Evolutionary conservation across 2,888 invertebrate genomes (phyloP).

Genomic region (Lypha dubia): DNA sequence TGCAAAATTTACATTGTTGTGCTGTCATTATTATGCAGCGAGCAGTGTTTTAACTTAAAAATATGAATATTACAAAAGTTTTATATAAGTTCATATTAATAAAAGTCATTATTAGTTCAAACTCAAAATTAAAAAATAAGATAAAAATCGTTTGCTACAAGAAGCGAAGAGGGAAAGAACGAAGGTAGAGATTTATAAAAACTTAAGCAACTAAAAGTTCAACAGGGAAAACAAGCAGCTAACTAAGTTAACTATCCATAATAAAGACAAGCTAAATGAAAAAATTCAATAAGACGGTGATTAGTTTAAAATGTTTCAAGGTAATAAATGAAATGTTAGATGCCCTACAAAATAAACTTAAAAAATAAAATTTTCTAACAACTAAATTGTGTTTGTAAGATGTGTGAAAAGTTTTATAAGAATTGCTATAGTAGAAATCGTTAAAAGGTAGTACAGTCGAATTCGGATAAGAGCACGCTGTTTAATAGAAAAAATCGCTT

Average conservation of each 20-base stretch:
- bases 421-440: background rate
- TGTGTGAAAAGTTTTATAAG: too few relatives aligned
- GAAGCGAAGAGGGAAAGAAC: background rate
- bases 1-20: slow-evolving; percentile 15
- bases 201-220: background rate
- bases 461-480: too few relatives aligned
- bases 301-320: background rate
- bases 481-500: too few relatives aligned
- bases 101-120: slow-evolving; percentile 20
- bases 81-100: slow-evolving; percentile 36
- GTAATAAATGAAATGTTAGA: background rate
- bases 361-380: background rate
- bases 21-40: background rate
- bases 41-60: slow-evolving; percentile 10
- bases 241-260: background rate
- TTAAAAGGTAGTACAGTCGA: too few relatives aligned
- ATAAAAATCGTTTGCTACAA: slow-evolving; percentile 10
- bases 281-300: background rate
- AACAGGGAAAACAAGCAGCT: background rate
- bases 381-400: too few relatives aligned
- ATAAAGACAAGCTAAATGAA: background rate
- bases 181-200: background rate
- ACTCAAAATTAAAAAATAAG: slow-evolving; percentile 11
- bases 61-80: slow-evolving; percentile 27
- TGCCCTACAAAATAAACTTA: background rate